Conservation (phyloP, 2,888 invertebrate genomes). For the Drosophila kuntzei region DNA sequence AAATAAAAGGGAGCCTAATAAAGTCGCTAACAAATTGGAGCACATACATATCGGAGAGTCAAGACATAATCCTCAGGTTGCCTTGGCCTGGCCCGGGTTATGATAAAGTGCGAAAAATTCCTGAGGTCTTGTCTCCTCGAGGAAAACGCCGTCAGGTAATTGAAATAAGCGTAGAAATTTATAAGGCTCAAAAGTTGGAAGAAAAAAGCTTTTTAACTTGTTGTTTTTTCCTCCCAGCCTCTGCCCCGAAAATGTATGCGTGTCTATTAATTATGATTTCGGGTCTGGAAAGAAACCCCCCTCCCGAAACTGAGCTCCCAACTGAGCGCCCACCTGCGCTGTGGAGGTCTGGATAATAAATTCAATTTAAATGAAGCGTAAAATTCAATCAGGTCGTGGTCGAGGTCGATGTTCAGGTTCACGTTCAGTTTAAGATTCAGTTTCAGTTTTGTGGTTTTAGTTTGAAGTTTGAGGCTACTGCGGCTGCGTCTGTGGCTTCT, state of each 20-base stretch:
- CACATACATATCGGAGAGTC: constrained; percentile 70
- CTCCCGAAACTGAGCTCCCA: constrained; percentile 24
- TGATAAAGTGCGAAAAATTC: constrained; percentile 76
- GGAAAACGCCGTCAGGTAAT: constrained; percentile 59
- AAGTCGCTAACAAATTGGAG: constrained; percentile 75
- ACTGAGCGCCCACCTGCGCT: constrained; percentile 59
- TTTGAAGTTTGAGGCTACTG: constrained; percentile 51
- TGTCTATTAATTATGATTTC: constrained; percentile 77
- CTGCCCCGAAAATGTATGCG: constrained; percentile 55
- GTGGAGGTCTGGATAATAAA: constrained; percentile 65
- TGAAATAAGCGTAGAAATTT: constrained; percentile 79
- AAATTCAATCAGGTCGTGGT: constrained; percentile 79
- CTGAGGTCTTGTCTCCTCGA: constrained; percentile 56
- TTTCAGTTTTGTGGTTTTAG: constrained; percentile 22
- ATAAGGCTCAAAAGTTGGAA: constrained; percentile 61
- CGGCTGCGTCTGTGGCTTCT: constrained; percentile 71
- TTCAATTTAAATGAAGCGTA: constrained; percentile 83
- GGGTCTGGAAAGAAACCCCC: constrained; percentile 37
- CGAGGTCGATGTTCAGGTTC: constrained; percentile 34
- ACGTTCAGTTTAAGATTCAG: constrained; percentile 31
- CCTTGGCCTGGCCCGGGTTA: constrained; percentile 35
- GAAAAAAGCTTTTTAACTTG: constrained; percentile 44
- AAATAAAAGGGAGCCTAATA: constrained; percentile 58
- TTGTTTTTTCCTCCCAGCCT: constrained; percentile 4
- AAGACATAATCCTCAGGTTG: constrained; percentile 62